Evolutionary conservation across 2,797 vertebrate genomes (phyloP), one percentile per base, ranked within the genome.

Genomic region (Simalia tracyae): DNA sequence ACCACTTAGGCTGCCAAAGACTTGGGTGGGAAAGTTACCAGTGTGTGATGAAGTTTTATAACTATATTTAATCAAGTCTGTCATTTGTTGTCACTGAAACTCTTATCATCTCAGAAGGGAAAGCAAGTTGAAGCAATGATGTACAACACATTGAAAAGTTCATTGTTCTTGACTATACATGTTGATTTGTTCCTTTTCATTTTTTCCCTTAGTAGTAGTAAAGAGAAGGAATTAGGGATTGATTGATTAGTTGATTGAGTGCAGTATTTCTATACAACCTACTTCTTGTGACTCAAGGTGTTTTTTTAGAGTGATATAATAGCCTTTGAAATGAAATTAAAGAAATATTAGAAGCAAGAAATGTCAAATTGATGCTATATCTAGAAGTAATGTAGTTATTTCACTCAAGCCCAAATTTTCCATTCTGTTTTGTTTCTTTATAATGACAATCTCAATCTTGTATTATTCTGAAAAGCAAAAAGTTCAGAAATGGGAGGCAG

Each of bases 401-500:
- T 92, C 81, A 86, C 31, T 63, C 56, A 42, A 54, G 59, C 36
- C 56, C 19, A 5, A 54, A 59, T 57, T 92, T n/a, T 31, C 36
- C 46, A 0, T 0, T 93, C 26, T n/a, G 19, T 42, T 85, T 88
- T 60, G 42, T 36, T 56, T 60, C 36, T 17, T 24, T 46, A n/a
- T 86, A 68, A 28, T 56, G 54, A 28, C 46, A 63, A 26, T 84
- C 68, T 19, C 24, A 28, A 87, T 17, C 89, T 86, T 94, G 84
- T 81, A 93, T 90, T 92, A 94, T 91, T 91, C 54, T 90, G 91
- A 92, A 94, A 86, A 60, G 89, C 87, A 19, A 86, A 92, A 91
- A 19, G 36, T 88, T 91, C 93, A 92, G 93, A 88, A 11, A 85
- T 90, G 9, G 88, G 9, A 66, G 93, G 90, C 36, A 12, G 42